Base-by-base conservation (phyloP, 2,888 invertebrate species). In the Chouioia cunea region DNA sequence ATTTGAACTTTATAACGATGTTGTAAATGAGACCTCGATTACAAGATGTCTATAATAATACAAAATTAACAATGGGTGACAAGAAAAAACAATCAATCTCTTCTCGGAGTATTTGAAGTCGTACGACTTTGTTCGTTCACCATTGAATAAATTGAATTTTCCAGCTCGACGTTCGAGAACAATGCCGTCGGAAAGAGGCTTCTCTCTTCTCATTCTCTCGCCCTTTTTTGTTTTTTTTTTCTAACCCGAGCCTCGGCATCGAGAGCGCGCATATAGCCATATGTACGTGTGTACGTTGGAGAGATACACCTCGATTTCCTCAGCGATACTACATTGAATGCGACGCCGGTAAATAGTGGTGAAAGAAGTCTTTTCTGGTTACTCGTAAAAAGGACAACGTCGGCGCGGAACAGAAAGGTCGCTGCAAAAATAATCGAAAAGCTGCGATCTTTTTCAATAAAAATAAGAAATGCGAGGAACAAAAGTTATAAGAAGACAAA, bases 401-500 rank as follows among this genome's bases (percentile, higher is more conserved):
- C 64, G 56, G n/a, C 18, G 23, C 46, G 50, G 57, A 27, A 56
- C 54, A 65, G 60, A 62, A 65, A 65, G 52, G 56, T 50, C 44
- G 12, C 50, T 54, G 56, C 27, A 66, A 65, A 71, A 66, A 66
- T 71, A 66, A 66, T 62, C 71, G 62, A 66, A 66, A 50, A 18
- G 18, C 71, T 27, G 52, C 14, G 27, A 16, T 22, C n/a, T 12
- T n/a, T 20, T 16, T 63, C 54, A 27, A 36, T 50, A 50, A 36
- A 50, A 36, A 57, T 15, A 15, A n/a, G 2, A 4, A 62, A 62
- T 16, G 44, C 52, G 36, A 10, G 52, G 44, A 50, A 60, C 18
- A 36, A 53, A 46, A 67, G 22, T n/a, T 1, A 36, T 8, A 6
- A 12, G 36, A 36, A 36, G 36, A 36, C n/a, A 36, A 12, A 36